Conservation (phyloP, 1,140 invertebrate genomes). For the Akabosia matsudoensis region DNA sequence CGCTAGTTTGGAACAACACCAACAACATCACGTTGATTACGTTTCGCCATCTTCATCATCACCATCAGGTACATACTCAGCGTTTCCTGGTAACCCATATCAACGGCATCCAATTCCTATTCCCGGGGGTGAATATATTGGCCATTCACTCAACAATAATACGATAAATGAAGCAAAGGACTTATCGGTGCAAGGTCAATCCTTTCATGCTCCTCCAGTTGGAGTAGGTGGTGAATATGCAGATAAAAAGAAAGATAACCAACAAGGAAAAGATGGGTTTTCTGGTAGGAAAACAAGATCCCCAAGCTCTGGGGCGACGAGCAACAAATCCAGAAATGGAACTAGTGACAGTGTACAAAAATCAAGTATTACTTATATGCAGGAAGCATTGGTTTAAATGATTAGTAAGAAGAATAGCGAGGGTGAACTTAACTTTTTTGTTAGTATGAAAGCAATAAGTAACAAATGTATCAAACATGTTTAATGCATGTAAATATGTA, state of each 20-base stretch:
- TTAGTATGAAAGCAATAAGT: no score
- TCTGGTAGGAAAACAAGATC: no score
- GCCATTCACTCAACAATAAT: background rate
- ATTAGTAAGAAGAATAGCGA: no score
- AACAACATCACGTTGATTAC: background rate
- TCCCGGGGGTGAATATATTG: background rate
- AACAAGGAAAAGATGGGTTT: no score
- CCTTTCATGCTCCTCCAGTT: background rate
- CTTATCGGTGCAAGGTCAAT: background rate
- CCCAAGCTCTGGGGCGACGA: background rate
- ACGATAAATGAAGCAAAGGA: background rate
- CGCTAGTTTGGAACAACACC: background rate
- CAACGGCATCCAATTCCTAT: background rate
- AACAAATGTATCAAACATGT: no score
- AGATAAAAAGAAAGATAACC: background rate
- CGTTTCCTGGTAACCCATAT: background rate
- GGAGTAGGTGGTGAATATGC: background rate
- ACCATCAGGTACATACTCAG: background rate
- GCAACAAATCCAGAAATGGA: background rate
- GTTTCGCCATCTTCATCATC: background rate
- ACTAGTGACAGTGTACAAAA: background rate
- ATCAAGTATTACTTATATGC: no score
- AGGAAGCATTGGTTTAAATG: no score
- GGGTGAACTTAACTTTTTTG: no score
- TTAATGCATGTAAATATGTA: no score